Evolutionary conservation across 2,888 invertebrate genomes (phyloP), one percentile per base, ranked within the genome.

Genomic region (Pemphredon lugubris): DNA sequence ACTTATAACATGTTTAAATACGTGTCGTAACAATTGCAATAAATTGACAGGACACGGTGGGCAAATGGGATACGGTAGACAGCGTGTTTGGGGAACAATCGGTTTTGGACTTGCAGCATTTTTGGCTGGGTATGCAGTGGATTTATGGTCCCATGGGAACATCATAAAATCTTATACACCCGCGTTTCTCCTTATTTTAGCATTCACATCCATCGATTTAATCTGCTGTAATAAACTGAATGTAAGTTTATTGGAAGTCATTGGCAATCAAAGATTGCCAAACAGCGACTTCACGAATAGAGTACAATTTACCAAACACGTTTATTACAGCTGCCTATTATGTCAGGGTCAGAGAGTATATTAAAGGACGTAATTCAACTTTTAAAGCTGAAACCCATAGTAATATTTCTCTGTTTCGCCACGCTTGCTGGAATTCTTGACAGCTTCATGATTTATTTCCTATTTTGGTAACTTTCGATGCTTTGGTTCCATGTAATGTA

Each of bases 11-110:
- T 42, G 34, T 61, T 11, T 11, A 45, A 20, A 26, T 26, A 26
- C 7, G 26, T 26, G 7, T 26, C 7, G 26, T 7, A 5, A 26
- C 7, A 11, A 21, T 2, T 21, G n/a, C 3, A 5, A 21, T 42
- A 9, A 42, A 77, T 85, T 40, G 66, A n/a, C 73, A 94, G 96
- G 95, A 11, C 92, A 93, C 2, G 92, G 93, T 0, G 92, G 93
- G 11, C 93, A 94, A 57, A 92, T 92, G 77, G 92, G 92, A 63
- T 96, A 96, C 83, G 96, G 96, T 0, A 92, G 93, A 5, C 96
- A 96, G 85, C 91, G 96, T 14, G 95, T 96, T 0, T 96, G 95
- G 95, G 96, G 96, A 2, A 95, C 96, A 0, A 93, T 94, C 2
- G 96, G 96, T 0, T 96, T 95, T 82, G 96, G 96, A 0, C 77